These are phyloP conservation scores for Pterophyllum scalare DNA, from an alignment of 2,113 vertebrate species.

Conservation along the genomic window DNA sequence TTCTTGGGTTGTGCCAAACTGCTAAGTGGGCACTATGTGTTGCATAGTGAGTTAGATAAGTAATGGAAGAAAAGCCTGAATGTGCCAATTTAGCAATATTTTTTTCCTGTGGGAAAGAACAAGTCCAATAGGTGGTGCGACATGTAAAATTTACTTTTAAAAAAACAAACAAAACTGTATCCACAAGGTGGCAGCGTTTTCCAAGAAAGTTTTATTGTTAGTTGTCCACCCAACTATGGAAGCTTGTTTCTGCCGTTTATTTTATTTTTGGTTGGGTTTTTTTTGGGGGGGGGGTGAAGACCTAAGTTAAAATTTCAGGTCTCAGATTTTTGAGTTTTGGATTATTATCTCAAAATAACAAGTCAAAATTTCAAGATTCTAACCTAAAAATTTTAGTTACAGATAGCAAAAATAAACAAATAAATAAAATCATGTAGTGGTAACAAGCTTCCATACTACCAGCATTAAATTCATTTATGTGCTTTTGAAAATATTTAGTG, in stretches of 20 bases:
- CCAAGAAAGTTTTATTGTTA: not conserved
- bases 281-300: not conserved
- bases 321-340: not conserved
- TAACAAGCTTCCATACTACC: not conserved
- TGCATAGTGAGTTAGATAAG: not conserved
- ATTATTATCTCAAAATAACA: not conserved
- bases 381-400: not conserved
- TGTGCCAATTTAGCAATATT: not conserved
- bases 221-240: not conserved
- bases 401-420: no score
- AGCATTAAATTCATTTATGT: not conserved
- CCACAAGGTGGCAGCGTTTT: not conserved
- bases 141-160: not conserved
- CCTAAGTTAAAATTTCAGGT: not conserved
- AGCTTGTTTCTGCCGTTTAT: not conserved
- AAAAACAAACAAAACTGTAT: not conserved
- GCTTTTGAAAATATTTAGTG: not conserved
- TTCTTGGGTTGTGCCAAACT: not conserved
- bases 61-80: not conserved
- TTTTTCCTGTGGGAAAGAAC: no score
- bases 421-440: not conserved
- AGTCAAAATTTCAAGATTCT: not conserved
- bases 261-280: no score
- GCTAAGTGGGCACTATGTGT: not conserved
- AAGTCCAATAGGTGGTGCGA: not conserved